A percentile compares a stretch with the other conserved stretches of the same genome.
These are phyloP conservation scores for Enteromius argenteus DNA, from an alignment of 2,797 vertebrate genomes.

Conservation along the genomic window DNA sequence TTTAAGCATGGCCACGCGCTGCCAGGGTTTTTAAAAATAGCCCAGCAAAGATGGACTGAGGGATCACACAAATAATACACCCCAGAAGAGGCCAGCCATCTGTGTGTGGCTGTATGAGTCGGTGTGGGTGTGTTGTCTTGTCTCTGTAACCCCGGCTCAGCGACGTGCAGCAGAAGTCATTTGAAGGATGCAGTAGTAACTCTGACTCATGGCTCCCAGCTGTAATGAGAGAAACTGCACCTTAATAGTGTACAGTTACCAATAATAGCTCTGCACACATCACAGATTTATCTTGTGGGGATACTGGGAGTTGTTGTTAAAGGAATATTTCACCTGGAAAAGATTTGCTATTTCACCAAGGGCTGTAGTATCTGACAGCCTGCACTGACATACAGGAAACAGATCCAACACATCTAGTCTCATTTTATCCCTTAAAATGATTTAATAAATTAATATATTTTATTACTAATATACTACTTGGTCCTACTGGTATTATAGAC, in stretches of 20 bases:
- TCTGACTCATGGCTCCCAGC: conserved; percentile 51
- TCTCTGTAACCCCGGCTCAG: conserved; percentile 50
- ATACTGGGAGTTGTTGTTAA: conserved; percentile 10
- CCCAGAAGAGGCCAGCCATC: conserved; percentile 52
- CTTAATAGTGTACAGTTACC: conserved; percentile 39
- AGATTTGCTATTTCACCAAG: neutral
- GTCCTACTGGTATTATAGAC: neutral
- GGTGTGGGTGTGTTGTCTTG: conserved; percentile 38
- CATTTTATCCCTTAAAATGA: neutral
- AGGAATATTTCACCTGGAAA: conserved; percentile 2
- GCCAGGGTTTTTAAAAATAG: conserved; percentile 62
- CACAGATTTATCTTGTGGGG: conserved; percentile 16
- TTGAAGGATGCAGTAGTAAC: conserved; percentile 54
- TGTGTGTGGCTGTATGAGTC: conserved; percentile 24
- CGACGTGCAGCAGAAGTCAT: conserved; percentile 47
- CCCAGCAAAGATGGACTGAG: conserved; percentile 33
- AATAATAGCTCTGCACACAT: conserved; percentile 42
- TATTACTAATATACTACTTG: neutral
- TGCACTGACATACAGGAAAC: neutral
- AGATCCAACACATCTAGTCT: too few relatives aligned
- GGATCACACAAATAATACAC: conserved; percentile 58
- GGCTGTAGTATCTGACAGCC: neutral
- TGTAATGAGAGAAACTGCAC: conserved; percentile 38
- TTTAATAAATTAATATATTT: neutral
- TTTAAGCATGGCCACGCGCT: conserved; percentile 59